Evolutionary conservation across 2,888 invertebrate species (phyloP).

Genomic region (Slavum lentiscoides): DNA sequence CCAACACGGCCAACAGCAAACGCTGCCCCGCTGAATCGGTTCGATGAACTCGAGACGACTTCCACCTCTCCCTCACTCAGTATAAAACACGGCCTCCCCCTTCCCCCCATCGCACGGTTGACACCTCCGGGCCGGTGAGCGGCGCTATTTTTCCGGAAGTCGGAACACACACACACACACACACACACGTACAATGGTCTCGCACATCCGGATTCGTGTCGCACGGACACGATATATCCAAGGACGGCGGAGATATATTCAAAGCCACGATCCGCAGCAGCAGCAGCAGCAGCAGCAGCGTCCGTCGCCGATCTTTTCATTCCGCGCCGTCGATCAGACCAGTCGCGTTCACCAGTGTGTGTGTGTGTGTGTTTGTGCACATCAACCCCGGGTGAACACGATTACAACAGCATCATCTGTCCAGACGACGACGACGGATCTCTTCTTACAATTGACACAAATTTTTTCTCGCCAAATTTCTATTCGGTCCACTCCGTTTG

Average conservation of each 20-base stretch:
- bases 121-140: not conserved
- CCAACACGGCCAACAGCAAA: too few relatives aligned
- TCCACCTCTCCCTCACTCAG: too few relatives aligned
- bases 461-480: too few relatives aligned
- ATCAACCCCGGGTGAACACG: too few relatives aligned
- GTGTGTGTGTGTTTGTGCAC: too few relatives aligned
- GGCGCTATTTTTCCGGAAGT: not conserved
- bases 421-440: too few relatives aligned
- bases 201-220: not conserved
- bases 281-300: not conserved
- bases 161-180: not conserved
- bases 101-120: not conserved
- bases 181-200: not conserved
- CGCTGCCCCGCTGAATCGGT: conserved; percentile 6
- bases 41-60: conserved; percentile 17
- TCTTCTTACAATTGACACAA: too few relatives aligned
- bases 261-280: not conserved
- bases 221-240: not conserved
- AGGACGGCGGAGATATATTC: conserved; percentile 21
- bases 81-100: too few relatives aligned
- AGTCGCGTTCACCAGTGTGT: conserved; percentile 2
- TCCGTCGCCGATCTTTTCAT: conserved; percentile 20
- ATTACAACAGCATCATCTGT: too few relatives aligned
- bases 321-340: conserved; percentile 9
- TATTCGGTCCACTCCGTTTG: too few relatives aligned